Conservation (phyloP, 2,888 invertebrate genomes). For the Esperia sulphurella region DNA sequence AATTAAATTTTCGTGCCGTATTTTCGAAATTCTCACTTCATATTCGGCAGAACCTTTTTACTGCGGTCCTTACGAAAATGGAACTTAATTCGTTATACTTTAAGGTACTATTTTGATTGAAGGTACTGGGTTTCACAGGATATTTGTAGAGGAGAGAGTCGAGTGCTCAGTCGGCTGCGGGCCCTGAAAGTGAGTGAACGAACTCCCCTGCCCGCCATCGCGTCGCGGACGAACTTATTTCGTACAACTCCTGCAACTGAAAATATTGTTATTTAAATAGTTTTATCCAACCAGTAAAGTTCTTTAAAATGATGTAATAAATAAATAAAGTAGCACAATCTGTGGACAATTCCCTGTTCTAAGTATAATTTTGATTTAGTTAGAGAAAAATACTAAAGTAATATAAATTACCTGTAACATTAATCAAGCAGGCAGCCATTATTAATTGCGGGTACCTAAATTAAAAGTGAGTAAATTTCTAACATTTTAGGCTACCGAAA, state of each 20-base stretch:
- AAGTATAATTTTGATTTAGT: neutral
- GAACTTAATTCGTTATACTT: conserved; percentile 20
- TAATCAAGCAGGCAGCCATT: conserved; percentile 3
- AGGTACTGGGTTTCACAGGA: conserved; percentile 29
- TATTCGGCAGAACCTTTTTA: conserved; percentile 19
- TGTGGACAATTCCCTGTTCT: neutral
- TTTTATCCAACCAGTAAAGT: neutral
- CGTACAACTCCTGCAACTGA: conserved; percentile 31
- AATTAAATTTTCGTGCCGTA: conserved; percentile 68
- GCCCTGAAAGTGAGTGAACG: conserved; percentile 51
- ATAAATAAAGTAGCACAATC: too few species aligned
- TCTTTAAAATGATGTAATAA: neutral
- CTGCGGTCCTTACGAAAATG: conserved; percentile 21
- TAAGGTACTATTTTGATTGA: conserved; percentile 40
- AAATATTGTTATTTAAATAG: neutral
- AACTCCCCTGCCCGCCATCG: conserved; percentile 24
- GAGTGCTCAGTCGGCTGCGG: conserved; percentile 65
- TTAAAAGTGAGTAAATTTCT: conserved; percentile 2
- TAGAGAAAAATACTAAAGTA: neutral
- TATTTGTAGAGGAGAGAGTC: conserved; percentile 46
- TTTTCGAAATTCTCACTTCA: conserved; percentile 47
- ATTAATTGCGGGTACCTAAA: conserved; percentile 2
- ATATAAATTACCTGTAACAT: conserved; percentile 3
- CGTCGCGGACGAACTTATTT: conserved; percentile 59
- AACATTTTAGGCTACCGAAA: neutral